A percentile compares a stretch with the other conserved stretches of the same genome.
Evolutionary conservation across 2,888 invertebrate species (phyloP).

Genomic region (Hetaerina titia): DNA sequence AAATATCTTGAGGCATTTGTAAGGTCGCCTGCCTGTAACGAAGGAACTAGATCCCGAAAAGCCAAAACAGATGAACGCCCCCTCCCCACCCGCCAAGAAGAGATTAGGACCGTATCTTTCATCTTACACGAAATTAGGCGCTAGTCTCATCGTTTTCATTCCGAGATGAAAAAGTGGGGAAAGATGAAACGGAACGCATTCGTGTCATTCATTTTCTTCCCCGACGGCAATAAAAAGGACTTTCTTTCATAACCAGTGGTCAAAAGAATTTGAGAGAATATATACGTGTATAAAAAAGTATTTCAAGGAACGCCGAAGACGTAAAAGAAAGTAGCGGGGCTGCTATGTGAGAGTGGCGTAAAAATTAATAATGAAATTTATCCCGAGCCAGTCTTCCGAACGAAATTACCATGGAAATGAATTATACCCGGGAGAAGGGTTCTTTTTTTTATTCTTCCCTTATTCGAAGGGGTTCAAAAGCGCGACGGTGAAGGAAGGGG

Average conservation of each 20-base stretch:
- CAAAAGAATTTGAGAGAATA: neutral
- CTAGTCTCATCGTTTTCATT: neutral
- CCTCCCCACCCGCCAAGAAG: neutral
- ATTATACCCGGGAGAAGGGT: slow-evolving; percentile 31
- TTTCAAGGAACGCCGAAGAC: neutral
- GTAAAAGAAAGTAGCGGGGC: neutral
- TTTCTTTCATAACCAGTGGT: neutral
- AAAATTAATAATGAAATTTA: slow-evolving; percentile 61
- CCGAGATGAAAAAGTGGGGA: neutral
- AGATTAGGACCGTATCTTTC: neutral
- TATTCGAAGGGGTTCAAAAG: neutral
- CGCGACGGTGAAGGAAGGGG: neutral
- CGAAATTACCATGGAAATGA: slow-evolving; percentile 60
- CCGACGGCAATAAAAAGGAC: neutral
- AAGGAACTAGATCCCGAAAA: neutral
- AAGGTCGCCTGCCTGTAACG: neutral
- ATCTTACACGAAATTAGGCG: neutral
- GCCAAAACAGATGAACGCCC: neutral
- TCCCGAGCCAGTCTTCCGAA: slow-evolving; percentile 26
- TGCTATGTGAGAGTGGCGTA: neutral
- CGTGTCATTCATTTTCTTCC: neutral
- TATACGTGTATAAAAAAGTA: neutral
- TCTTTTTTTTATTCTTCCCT: neutral
- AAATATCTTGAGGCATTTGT: neutral
- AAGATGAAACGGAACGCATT: neutral